These are phyloP conservation scores for Dynastes tityus DNA, from an alignment of 2,888 invertebrate genomes.

Conservation along the genomic window DNA sequence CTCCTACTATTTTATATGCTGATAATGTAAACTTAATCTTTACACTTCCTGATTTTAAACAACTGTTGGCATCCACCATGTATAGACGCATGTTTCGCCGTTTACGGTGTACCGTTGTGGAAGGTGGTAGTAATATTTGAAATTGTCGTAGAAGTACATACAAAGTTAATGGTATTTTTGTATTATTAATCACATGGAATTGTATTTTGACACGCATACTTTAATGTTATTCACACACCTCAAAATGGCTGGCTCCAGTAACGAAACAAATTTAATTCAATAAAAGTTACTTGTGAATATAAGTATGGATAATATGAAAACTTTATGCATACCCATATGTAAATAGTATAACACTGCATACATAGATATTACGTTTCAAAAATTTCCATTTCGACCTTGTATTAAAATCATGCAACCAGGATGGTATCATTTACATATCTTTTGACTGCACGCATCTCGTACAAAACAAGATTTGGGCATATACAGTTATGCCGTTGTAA, in stretches of 20 bases:
- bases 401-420: constrained; percentile 34
- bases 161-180: too few species aligned
- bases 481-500: constrained; percentile 10
- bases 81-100: too few species aligned
- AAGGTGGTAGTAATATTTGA: too few species aligned
- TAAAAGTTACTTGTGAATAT: not conserved
- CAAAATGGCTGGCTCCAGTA: not conserved
- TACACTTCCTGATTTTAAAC: too few species aligned
- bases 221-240: too few species aligned
- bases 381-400: constrained; percentile 40
- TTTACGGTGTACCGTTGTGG: too few species aligned
- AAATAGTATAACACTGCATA: not conserved
- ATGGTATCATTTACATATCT: constrained; percentile 42
- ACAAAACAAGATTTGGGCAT: constrained; percentile 23
- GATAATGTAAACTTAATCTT: too few species aligned
- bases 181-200: too few species aligned
- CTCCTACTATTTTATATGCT: too few species aligned
- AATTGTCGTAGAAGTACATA: too few species aligned
- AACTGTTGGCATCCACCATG: too few species aligned
- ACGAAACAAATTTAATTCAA: not conserved
- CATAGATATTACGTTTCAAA: constrained; percentile 38
- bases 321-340: not conserved
- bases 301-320: not conserved
- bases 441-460: constrained; percentile 7
- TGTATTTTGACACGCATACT: too few species aligned